phyloP scores from a whole-genome alignment of 2,797 vertebrate genomes.

The Sebastes miniatus region DNA sequence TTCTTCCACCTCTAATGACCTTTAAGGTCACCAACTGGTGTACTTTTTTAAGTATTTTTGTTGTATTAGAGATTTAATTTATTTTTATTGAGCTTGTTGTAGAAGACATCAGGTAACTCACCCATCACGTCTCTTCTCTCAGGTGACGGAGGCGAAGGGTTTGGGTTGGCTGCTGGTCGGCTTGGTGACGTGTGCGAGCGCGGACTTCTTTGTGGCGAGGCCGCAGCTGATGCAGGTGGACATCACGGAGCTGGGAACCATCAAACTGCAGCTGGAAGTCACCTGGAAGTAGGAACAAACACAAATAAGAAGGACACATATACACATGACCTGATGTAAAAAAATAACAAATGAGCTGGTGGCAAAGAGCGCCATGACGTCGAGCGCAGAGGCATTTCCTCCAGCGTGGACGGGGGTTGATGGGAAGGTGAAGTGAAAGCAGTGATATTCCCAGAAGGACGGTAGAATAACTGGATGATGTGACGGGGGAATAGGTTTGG shows the following conservation, averaged over 20 bases:
- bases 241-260: constrained; percentile 95
- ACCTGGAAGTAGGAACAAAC: constrained; percentile 89
- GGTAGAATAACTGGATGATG: background rate
- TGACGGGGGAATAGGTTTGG: background rate
- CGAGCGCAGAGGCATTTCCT: background rate
- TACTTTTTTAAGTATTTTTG: background rate
- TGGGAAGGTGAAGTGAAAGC: background rate
- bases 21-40: background rate
- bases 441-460: background rate
- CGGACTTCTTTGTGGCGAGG: constrained; percentile 88
- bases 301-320: background rate
- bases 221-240: constrained; percentile 93
- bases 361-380: background rate
- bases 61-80: background rate
- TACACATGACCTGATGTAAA: background rate
- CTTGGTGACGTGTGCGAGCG: constrained; percentile 88
- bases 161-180: constrained; percentile 91
- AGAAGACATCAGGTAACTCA: background rate
- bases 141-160: constrained; percentile 95
- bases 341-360: background rate
- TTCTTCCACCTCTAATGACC: background rate
- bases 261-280: constrained; percentile 95
- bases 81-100: background rate
- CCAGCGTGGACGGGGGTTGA: background rate
- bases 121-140: background rate